Base-by-base conservation (phyloP, 2,113 vertebrate genomes). In the Myiagra hebetior region DNA sequence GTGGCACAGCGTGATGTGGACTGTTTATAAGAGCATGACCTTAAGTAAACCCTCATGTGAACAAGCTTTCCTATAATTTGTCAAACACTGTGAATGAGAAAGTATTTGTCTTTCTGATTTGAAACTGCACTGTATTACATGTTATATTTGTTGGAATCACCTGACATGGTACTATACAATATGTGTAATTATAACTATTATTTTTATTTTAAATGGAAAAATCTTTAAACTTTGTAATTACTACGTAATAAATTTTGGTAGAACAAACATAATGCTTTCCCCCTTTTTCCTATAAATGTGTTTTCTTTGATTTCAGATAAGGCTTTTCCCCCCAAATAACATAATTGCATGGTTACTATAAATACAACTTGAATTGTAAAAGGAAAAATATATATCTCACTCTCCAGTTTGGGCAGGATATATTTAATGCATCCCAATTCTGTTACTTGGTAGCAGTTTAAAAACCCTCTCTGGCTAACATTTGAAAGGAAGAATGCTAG, bases 211-310 rank as follows among this genome's bases (percentile, higher is more conserved):
- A 99, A 98, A 98, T 97, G 97, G 96, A 98, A 98, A 97, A 98
- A 94, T 98, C 98, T 98, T 98, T 98, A 98, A 98, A 97, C 98
- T 99, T 99, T 99, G 98, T 99, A 99, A 98, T 98, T 98, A 98
- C 97, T 98, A 97, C 98, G 97, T 99, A 98, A 98, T 98, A 98
- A 98, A 99, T 99, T 99, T 99, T 99, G 98, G 98, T 99, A 99
- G 98, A 98, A 98, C 98, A 98, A 98, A 98, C 76, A 62, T 80
- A 93, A 91, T 89, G 59, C 70, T 98, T 96, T 95, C 70, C 72
- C 89, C 94, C 77, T 96, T 96, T 97, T 97, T 97, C 94, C 96
- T 96, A 75, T 84, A 91, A 94, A 92, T 93, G 82, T 92, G 89
- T 94, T 96, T 91, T 87, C 94, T 95, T 97, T 91, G 44, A 80